Conservation (phyloP, 2,888 invertebrate genomes). For the Drosophila nigricruria region DNA sequence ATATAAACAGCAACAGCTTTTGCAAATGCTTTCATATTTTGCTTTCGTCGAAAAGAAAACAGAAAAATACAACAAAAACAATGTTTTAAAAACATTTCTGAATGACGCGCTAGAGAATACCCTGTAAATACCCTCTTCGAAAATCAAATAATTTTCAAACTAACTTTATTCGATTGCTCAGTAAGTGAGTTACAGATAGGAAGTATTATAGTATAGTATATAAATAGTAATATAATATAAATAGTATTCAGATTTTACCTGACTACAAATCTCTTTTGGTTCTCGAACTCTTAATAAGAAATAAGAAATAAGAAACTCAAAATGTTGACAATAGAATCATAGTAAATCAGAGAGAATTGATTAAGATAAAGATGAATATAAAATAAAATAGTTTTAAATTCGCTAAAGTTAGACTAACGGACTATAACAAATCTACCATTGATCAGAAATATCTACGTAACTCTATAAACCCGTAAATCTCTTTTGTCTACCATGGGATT, state of each 20-base stretch:
- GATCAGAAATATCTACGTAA: neutral
- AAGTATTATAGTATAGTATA: too few relatives aligned
- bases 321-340: neutral
- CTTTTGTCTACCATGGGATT: neutral
- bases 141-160: too few relatives aligned
- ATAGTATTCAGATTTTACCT: too few relatives aligned
- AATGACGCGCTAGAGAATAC: neutral
- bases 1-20: conserved; percentile 12
- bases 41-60: conserved; percentile 31
- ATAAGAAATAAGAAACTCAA: neutral
- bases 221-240: too few relatives aligned
- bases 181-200: too few relatives aligned
- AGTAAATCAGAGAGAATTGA: neutral
- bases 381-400: too few relatives aligned
- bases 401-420: too few relatives aligned
- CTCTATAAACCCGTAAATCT: neutral
- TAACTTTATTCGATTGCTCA: too few relatives aligned
- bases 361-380: neutral
- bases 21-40: conserved; percentile 28
- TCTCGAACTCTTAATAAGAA: neutral
- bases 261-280: too few relatives aligned
- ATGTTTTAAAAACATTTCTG: neutral
- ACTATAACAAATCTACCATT: neutral
- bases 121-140: neutral
- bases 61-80: neutral